Evolutionary conservation across 2,888 invertebrate species (phyloP).

Genomic region (Mimas tiliae): DNA sequence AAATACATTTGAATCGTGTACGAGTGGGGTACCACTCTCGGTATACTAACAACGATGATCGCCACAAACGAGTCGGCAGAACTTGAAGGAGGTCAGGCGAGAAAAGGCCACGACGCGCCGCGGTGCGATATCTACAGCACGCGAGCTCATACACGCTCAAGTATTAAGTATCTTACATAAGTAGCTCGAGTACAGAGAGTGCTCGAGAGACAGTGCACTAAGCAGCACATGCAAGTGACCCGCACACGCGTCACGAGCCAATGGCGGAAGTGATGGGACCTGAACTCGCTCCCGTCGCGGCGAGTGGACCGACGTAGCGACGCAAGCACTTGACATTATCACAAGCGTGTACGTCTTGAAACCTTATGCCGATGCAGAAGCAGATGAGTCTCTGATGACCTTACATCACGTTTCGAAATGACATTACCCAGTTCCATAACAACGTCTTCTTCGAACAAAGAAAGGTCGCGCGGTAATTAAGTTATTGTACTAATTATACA

Average conservation of each 20-base stretch:
- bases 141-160: neutral
- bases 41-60: slow-evolving; percentile 3
- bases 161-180: neutral
- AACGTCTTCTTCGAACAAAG: slow-evolving; percentile 17
- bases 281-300: neutral
- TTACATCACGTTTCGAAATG: neutral
- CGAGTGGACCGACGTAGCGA: neutral
- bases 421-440: slow-evolving; percentile 9
- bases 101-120: slow-evolving; percentile 5
- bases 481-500: slow-evolving; percentile 10
- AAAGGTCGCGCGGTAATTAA: slow-evolving; percentile 16
- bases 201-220: neutral
- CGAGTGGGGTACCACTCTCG: no score
- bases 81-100: slow-evolving; percentile 14
- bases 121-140: neutral
- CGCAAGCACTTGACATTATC: neutral
- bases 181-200: neutral
- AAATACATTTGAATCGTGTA: neutral
- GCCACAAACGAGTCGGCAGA: slow-evolving; percentile 5
- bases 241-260: neutral
- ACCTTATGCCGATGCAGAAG: neutral
- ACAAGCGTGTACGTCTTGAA: neutral
- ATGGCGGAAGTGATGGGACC: neutral
- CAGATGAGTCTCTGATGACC: neutral
- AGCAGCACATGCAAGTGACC: neutral